Conservation (phyloP, 2,888 invertebrate species). For the Pseudoips prasinana region DNA sequence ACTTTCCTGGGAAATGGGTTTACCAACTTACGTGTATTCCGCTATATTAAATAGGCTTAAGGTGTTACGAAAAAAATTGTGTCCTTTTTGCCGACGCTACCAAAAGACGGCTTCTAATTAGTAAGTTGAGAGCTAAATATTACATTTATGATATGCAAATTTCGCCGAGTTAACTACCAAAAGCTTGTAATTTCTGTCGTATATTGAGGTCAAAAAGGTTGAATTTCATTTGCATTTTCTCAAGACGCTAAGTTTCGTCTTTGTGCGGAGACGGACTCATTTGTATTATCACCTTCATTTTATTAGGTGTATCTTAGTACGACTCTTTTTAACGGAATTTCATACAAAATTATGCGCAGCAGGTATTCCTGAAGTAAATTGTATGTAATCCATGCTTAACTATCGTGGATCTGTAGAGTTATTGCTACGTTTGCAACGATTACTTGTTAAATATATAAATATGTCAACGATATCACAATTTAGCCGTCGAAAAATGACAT, state of each 20-base stretch:
- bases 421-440: no score
- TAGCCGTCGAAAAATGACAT: no score
- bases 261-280: slow-evolving; percentile 47
- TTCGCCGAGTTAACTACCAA: slow-evolving; percentile 49
- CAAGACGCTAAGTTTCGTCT: slow-evolving; percentile 46
- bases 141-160: slow-evolving; percentile 81
- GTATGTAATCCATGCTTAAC: no score
- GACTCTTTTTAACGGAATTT: slow-evolving; percentile 25
- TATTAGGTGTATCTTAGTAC: slow-evolving; percentile 37
- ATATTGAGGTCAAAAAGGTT: slow-evolving; percentile 36
- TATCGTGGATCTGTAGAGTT: no score
- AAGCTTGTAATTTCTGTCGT: slow-evolving; percentile 50
- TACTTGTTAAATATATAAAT: no score
- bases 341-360: slow-evolving; percentile 1
- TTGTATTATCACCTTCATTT: slow-evolving; percentile 52
- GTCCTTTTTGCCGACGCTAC: slow-evolving; percentile 52
- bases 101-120: slow-evolving; percentile 73
- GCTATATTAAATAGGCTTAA: background rate
- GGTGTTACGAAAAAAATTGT: slow-evolving; percentile 7
- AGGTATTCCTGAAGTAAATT: no score
- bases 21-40: background rate
- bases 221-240: slow-evolving; percentile 29
- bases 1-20: no score
- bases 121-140: slow-evolving; percentile 79
- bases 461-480: no score